A percentile compares a stretch with the other conserved stretches of the same genome.
phyloP scores from a whole-genome alignment of 2,113 vertebrate genomes.

The Dicaeum eximium region DNA sequence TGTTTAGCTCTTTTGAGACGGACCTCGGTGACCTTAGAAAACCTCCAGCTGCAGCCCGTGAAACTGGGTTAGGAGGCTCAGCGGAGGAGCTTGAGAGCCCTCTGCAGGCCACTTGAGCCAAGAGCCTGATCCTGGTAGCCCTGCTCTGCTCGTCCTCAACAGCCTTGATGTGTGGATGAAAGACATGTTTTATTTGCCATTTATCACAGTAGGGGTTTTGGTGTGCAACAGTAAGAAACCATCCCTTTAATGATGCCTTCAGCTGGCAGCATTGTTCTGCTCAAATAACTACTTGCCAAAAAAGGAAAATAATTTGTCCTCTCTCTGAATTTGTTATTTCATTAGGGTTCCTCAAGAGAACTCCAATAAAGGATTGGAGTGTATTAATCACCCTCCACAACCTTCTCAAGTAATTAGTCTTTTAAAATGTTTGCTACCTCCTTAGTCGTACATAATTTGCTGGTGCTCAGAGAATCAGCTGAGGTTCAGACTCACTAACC shows the following conservation, averaged over 20 bases:
- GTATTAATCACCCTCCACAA: conserved; percentile 57
- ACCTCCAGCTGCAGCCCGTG: conserved; percentile 76
- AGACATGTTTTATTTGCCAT: conserved; percentile 47
- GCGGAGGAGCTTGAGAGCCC: conserved; percentile 72
- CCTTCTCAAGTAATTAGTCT: conserved; percentile 45
- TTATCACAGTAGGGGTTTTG: conserved; percentile 39
- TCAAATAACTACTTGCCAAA: conserved; percentile 56
- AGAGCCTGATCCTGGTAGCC: neutral
- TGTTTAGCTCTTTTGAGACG: conserved; percentile 74
- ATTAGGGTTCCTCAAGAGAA: conserved; percentile 50
- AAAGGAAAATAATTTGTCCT: conserved; percentile 62
- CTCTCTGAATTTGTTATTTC: conserved; percentile 54
- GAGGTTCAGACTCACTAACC: conserved; percentile 27
- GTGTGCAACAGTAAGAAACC: conserved; percentile 17
- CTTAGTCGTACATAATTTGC: conserved; percentile 22
- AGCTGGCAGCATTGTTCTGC: conserved; percentile 20
- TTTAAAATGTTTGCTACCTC: conserved; percentile 35
- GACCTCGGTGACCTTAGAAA: conserved; percentile 85
- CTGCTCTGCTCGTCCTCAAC: neutral
- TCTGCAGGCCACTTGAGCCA: conserved; percentile 67
- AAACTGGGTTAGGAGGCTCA: conserved; percentile 48
- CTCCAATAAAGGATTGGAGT: conserved; percentile 50
- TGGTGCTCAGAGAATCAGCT: neutral
- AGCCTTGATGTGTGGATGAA: conserved; percentile 15
- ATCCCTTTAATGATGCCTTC: conserved; percentile 39